These are phyloP conservation scores for Cephus rjabovi DNA, from an alignment of 2,888 invertebrate genomes.

Conservation along the genomic window DNA sequence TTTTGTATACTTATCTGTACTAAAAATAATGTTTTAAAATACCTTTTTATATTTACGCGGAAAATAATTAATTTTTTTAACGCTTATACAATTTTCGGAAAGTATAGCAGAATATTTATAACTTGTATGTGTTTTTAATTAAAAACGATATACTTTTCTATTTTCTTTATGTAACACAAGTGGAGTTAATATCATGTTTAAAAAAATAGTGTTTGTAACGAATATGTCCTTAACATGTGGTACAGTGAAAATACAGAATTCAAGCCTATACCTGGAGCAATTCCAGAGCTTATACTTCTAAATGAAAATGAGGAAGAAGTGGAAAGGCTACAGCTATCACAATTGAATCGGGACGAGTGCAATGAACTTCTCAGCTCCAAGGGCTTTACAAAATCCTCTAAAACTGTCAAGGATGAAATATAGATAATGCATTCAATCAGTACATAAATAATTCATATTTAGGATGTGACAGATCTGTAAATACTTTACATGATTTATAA, in stretches of 20 bases:
- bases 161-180: background rate
- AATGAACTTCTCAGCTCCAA: constrained; percentile 73
- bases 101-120: background rate
- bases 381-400: constrained; percentile 70
- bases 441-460: background rate
- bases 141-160: background rate
- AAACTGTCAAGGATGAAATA: constrained; percentile 66
- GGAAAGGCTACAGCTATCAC: constrained; percentile 73
- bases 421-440: constrained; percentile 43
- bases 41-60: background rate
- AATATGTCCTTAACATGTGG: constrained; percentile 15
- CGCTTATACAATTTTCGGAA: background rate
- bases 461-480: background rate
- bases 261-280: constrained; percentile 75
- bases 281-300: constrained; percentile 74
- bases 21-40: background rate
- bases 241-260: constrained; percentile 70
- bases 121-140: background rate
- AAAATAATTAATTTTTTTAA: background rate
- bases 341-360: constrained; percentile 74
- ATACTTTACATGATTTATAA: background rate
- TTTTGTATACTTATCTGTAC: constrained; percentile 36
- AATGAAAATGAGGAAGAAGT: constrained; percentile 72
- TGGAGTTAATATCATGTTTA: background rate
- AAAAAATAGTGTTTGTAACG: background rate